A percentile compares a stretch with the other conserved stretches of the same genome.
Evolutionary conservation across 2,888 invertebrate genomes (phyloP).

Genomic region (Melikaiella ostensackeni): DNA sequence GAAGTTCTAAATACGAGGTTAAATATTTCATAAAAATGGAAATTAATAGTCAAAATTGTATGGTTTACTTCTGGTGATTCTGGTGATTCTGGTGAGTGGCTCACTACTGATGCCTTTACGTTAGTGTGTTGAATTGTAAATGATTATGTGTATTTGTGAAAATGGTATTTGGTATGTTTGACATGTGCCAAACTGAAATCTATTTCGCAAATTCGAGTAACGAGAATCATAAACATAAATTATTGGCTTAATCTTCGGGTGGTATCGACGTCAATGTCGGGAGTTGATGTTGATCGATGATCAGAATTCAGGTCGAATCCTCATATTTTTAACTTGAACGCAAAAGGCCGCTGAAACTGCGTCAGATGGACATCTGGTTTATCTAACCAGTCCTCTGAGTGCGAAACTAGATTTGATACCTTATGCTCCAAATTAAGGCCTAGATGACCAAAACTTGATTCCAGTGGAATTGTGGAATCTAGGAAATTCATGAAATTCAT

Average conservation of each 20-base stretch:
- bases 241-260: background rate
- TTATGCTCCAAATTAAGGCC: background rate
- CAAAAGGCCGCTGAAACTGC: background rate
- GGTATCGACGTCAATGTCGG: conserved; percentile 2
- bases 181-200: background rate
- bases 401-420: background rate
- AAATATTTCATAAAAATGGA: too few species aligned
- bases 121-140: background rate
- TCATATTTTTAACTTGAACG: conserved; percentile 31
- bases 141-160: background rate
- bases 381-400: background rate
- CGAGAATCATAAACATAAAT: background rate
- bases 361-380: conserved; percentile 30
- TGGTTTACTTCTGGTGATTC: too few species aligned
- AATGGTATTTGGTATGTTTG: background rate
- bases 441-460: background rate
- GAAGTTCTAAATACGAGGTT: too few species aligned
- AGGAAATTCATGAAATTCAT: background rate
- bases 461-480: background rate
- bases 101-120: too few species aligned
- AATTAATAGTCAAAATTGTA: too few species aligned
- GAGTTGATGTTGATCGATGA: conserved; percentile 12
- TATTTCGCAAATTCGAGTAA: background rate
- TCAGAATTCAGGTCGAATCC: conserved; percentile 25
- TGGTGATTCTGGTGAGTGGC: too few species aligned